phyloP scores from a whole-genome alignment of 2,888 invertebrate genomes.

The Drosophila mimica region DNA sequence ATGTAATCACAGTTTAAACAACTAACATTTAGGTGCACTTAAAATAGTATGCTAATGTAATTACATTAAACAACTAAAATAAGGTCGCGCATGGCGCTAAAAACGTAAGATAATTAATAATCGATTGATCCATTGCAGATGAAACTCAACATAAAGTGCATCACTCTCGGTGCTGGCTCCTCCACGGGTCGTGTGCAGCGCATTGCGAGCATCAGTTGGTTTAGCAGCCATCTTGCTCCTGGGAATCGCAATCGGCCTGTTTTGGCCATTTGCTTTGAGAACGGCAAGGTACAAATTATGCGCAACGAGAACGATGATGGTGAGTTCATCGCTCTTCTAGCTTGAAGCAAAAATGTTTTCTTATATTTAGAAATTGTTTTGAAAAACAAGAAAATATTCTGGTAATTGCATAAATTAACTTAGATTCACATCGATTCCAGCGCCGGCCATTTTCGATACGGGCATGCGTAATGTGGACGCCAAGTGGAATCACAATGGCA shows the following conservation, averaged over 20 bases:
- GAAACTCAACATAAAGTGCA: conserved; percentile 89
- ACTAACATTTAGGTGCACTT: background rate
- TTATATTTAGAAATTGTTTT: no score
- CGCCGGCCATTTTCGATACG: conserved; percentile 92
- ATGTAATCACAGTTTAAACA: background rate
- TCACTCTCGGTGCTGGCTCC: conserved; percentile 83
- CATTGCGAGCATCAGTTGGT: conserved; percentile 94
- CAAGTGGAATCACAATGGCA: conserved; percentile 97
- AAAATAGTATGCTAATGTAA: background rate
- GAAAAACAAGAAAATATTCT: no score
- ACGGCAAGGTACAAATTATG: conserved; percentile 95
- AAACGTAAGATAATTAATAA: background rate
- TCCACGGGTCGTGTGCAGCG: conserved; percentile 84
- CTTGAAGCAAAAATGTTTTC: no score
- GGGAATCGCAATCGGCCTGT: conserved; percentile 90
- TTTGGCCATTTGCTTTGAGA: conserved; percentile 94
- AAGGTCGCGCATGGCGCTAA: background rate
- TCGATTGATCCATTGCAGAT: conserved; percentile 86
- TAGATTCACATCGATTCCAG: conserved; percentile 84
- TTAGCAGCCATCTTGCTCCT: conserved; percentile 89
- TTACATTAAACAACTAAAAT: background rate
- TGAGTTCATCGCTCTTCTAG: conserved; percentile 74
- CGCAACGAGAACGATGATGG: conserved; percentile 94
- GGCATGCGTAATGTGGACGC: conserved; percentile 92
- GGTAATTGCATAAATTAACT: no score